Percentiles rank a stretch among this genome's conserved stretches.
Conservation (phyloP, 1,140 invertebrate genomes). For the Trinorchestia longiramus region DNA sequence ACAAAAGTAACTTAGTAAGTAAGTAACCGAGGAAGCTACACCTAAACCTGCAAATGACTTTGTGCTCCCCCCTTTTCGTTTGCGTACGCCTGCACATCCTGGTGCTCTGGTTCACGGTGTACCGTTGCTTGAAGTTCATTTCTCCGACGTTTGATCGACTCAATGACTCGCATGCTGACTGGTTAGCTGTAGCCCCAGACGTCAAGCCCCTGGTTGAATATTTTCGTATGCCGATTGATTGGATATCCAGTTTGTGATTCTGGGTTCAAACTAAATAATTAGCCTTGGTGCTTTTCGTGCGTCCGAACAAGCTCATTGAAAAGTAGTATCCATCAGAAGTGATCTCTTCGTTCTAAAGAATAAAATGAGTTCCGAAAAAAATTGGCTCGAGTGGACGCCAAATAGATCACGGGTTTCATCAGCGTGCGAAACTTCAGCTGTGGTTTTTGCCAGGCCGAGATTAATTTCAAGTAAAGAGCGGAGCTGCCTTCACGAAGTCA, state of each 20-base stretch:
- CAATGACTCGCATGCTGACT: background rate
- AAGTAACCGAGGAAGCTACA: background rate
- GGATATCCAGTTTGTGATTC: background rate
- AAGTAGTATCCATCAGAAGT: background rate
- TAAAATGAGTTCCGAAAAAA: background rate
- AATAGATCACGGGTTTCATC: background rate
- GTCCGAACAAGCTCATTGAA: background rate
- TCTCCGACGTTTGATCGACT: background rate
- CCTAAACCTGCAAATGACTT: background rate
- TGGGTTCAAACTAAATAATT: background rate
- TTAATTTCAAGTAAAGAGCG: background rate
- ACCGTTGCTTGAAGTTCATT: background rate
- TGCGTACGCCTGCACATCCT: background rate
- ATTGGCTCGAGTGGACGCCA: background rate
- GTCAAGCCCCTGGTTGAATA: background rate
- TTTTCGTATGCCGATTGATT: background rate
- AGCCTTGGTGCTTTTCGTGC: background rate
- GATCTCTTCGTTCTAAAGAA: background rate
- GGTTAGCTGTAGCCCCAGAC: background rate
- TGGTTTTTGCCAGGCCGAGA: background rate
- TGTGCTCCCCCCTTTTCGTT: background rate
- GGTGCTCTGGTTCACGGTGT: background rate
- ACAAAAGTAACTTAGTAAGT: no score
- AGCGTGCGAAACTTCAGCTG: background rate
- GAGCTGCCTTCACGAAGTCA: background rate